phyloP scores from a whole-genome alignment of 2,888 invertebrate species.

The Eupelmus urozonus region DNA sequence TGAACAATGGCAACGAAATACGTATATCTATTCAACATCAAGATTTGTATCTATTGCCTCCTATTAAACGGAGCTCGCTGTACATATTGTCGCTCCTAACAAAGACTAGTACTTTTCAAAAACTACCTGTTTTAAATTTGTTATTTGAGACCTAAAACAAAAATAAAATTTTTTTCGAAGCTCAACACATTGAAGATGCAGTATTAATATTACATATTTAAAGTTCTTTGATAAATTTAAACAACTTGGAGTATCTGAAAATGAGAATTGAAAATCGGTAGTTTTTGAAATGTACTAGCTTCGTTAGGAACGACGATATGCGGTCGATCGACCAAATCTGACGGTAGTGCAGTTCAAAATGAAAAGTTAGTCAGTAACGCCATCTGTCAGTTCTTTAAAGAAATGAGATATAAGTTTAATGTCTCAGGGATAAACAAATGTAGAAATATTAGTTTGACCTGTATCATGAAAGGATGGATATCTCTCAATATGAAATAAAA shows the following conservation, averaged over 20 bases:
- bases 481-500: background rate
- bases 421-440: background rate
- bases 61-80: background rate
- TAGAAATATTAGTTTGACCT: background rate
- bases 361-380: background rate
- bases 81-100: too few species aligned
- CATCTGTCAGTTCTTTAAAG: background rate
- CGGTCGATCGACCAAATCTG: background rate
- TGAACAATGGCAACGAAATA: background rate
- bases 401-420: background rate
- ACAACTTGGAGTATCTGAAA: too few species aligned
- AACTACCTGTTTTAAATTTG: too few species aligned
- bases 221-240: too few species aligned
- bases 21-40: background rate
- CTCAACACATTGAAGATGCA: too few species aligned
- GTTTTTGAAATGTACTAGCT: too few species aligned
- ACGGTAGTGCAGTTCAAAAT: background rate
- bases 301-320: too few species aligned
- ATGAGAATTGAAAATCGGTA: too few species aligned
- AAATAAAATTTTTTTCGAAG: too few species aligned
- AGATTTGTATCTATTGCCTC: background rate
- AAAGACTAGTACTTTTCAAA: too few species aligned
- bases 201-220: too few species aligned
- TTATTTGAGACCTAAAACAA: too few species aligned
- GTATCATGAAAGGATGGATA: background rate